These are phyloP conservation scores for Rhinichthys klamathensis DNA, from an alignment of 2,113 vertebrate species.

Conservation along the genomic window DNA sequence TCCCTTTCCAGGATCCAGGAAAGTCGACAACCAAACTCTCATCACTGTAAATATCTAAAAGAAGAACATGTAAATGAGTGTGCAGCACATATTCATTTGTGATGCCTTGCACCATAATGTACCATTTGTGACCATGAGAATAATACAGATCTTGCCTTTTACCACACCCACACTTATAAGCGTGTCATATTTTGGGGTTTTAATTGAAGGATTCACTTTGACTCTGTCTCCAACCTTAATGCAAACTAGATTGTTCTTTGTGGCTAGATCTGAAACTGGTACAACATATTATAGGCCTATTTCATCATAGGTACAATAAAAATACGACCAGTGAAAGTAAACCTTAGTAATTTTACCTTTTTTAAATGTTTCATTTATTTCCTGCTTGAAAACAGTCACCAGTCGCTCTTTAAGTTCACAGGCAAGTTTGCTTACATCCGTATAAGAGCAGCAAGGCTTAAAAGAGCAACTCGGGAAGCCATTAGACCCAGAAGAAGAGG, in stretches of 20 bases:
- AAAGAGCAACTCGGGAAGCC: neutral
- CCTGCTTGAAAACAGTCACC: constrained; percentile 13
- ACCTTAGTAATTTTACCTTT: constrained; percentile 3
- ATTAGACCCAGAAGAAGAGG: constrained; percentile 4
- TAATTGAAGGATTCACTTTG: constrained; percentile 36
- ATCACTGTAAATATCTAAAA: constrained; percentile 11
- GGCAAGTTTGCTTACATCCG: neutral
- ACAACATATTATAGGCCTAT: neutral
- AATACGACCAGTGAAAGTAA: neutral
- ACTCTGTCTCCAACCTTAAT: constrained; percentile 42
- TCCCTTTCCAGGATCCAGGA: constrained; percentile 24
- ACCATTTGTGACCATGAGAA: neutral
- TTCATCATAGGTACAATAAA: neutral
- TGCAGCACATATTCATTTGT: neutral
- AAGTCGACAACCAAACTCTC: constrained; percentile 22
- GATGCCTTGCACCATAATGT: neutral
- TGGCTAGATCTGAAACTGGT: neutral
- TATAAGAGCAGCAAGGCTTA: neutral
- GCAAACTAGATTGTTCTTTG: neutral
- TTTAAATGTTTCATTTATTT: constrained; percentile 14
- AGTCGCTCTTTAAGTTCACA: constrained; percentile 39
- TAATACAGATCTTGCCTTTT: constrained; percentile 6
- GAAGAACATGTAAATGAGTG: neutral
- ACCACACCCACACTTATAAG: constrained; percentile 32
- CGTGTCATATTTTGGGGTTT: neutral